Base-by-base conservation (phyloP, 2,888 invertebrate species). In the Heliconius cydno region DNA sequence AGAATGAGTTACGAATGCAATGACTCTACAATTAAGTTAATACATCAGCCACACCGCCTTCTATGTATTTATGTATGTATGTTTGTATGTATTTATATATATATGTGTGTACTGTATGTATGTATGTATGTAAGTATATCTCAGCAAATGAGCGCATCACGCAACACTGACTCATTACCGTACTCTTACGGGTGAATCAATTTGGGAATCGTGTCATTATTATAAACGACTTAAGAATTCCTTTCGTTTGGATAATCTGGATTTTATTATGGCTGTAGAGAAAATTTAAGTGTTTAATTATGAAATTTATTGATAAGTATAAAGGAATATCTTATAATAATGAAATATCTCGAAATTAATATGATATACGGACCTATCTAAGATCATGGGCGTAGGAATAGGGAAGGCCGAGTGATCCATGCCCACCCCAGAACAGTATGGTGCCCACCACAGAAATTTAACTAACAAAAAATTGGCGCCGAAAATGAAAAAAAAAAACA, bases 61-160 rank as follows among this genome's bases (percentile, higher is more conserved):
- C 88, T 87, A 83, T 84, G 82, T 15, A 46, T 34, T 9, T 34
- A 34, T 34, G 34, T 34, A 34, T 34, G 34, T 6, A 34, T 34
- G 19, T 52, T 15, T 52, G 52, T 52, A 52, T 46, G 46, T 46
- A 15, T 34, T 34, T 34, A 34, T 34, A 34, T 34, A 34, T 34
- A 7, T 34, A 34, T 34, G 34, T 34, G 34, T 30, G 4, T 34
- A 7, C 7, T 34, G 34, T 34, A 34, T 46, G 46, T 46, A 46
- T 15, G 15, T 19, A 46, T 46, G 15, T 46, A 46, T 46, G 46
- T 15, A 46, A 10, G 15, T 46, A 46, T 86, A 88, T 71, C 78
- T 68, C 80, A 89, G 86, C 85, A 91, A 90, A 90, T 89, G 88
- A 88, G 88, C 84, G 86, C 88, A 90, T 88, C 90, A 90, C 89